Conservation (phyloP, 2,888 invertebrate species). For the Eupithecia subfuscata region DNA sequence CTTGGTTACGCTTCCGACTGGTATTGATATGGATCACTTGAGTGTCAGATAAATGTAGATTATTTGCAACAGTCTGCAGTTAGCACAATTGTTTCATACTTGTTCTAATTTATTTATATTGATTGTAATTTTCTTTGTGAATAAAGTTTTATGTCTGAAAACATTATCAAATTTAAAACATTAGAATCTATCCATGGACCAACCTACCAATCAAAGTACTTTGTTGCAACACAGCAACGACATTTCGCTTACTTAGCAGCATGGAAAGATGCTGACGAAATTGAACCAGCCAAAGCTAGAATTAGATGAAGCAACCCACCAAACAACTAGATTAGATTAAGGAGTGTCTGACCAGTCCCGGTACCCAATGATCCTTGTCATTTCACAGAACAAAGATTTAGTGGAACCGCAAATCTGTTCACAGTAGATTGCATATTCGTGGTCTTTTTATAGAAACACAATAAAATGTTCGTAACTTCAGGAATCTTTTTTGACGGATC, state of each 20-base stretch:
- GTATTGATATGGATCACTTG: no score
- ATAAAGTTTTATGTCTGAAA: no score
- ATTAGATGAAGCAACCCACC: constrained; percentile 63
- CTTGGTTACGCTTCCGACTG: no score
- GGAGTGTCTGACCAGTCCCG: constrained; percentile 38
- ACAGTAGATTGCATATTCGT: neutral
- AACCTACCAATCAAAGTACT: constrained; percentile 1
- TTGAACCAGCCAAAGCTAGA: constrained; percentile 55
- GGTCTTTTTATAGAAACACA: neutral
- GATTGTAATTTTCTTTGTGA: no score
- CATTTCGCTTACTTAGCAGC: constrained; percentile 48
- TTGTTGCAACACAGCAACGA: constrained; percentile 45
- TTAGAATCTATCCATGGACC: neutral
- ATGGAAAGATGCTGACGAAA: constrained; percentile 65
- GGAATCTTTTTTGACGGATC: no score
- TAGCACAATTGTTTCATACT: no score
- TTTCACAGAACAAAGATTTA: neutral
- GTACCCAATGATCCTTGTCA: constrained; percentile 6
- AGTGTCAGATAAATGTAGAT: no score
- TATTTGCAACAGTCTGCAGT: no score
- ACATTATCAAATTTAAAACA: neutral
- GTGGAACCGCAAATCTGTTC: neutral
- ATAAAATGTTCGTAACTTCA: neutral
- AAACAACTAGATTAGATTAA: constrained; percentile 49
- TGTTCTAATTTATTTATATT: no score